Evolutionary conservation across 2,113 vertebrate species (phyloP), one percentile per base, ranked within the genome.

Genomic region (Calidris pygmaea): DNA sequence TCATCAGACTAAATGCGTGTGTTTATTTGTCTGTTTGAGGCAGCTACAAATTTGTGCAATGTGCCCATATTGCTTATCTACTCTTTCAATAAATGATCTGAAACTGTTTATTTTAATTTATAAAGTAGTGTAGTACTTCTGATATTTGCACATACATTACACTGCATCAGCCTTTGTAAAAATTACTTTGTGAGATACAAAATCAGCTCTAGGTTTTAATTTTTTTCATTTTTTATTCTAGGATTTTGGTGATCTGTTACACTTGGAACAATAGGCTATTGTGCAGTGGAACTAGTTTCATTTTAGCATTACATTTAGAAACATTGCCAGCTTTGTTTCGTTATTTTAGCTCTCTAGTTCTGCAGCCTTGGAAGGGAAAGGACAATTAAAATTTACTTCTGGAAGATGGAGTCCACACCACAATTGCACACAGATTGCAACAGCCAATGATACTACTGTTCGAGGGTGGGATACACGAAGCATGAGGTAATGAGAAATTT

Each of bases 351-450:
- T 99, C 67, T 99, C 99, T 80, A 98, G 98, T 97, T 99, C 98
- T 3, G 73, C 98, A 27, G 98, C 98, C 26, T 98, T 99, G 87
- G 99, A 99, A 97, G 99, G 99, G 47, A 99, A 99, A 98, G 99
- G 99, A 47, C 99, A 99, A 96, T 98, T 99, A 95, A 99, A 98
- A 98, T 99, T 99, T 97, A 99, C 98, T 30, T 98, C 99, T 0
- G 99, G 99, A 63, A 99, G 98, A 72, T 99, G 99, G 99, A 99
- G 99, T 96, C 99, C 99, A 1, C 99, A 99, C 93, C 99, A 99
- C 98, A 99, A 98, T 95, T 99, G 99, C 92, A 99, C 98, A 35
- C 99, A 99, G 97, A 98, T 99, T 84, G 99, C 99, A 96, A 99
- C 99, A 4, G 99, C 99, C 6, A 99, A 98, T 5, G 99, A 99